phyloP scores from a whole-genome alignment of 2,797 vertebrate genomes.

The Erpetoichthys calabaricus region DNA sequence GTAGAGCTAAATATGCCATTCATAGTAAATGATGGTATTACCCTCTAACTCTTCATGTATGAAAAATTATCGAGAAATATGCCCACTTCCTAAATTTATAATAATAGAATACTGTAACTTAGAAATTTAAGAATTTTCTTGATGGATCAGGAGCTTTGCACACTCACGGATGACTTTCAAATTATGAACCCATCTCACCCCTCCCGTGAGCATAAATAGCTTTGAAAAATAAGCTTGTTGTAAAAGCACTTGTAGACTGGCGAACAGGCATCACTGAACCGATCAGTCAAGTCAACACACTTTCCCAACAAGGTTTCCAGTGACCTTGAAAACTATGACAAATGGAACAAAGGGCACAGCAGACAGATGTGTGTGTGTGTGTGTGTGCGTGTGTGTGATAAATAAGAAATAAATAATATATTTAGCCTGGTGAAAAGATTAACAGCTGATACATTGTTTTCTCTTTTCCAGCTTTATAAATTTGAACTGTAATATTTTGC shows the following conservation, averaged over 20 bases:
- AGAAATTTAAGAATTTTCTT: too few species aligned
- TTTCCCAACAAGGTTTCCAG: slow-evolving; percentile 20
- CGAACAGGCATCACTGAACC: slow-evolving; percentile 20
- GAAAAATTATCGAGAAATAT: too few species aligned
- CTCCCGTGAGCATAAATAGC: slow-evolving; percentile 14
- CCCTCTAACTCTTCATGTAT: too few species aligned
- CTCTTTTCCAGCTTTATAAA: slow-evolving; percentile 22
- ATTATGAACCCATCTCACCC: too few species aligned
- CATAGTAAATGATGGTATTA: too few species aligned
- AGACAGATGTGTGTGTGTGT: slow-evolving; percentile 33
- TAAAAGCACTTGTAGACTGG: slow-evolving; percentile 19
- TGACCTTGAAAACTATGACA: slow-evolving; percentile 41
- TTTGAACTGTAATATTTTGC: slow-evolving; percentile 22
- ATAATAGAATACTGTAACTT: too few species aligned
- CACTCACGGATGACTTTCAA: too few species aligned
- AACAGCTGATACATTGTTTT: slow-evolving; percentile 5
- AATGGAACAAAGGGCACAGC: slow-evolving; percentile 26
- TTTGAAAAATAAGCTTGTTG: slow-evolving; percentile 53
- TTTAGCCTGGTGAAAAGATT: slow-evolving; percentile 2
- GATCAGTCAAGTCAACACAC: slow-evolving; percentile 29
- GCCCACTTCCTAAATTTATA: too few species aligned
- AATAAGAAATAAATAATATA: slow-evolving; percentile 31
- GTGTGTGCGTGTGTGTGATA: slow-evolving; percentile 25
- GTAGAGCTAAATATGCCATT: too few species aligned
- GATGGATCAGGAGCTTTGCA: too few species aligned